Percentiles rank a stretch among this genome's conserved stretches.
These are phyloP conservation scores for Etia nguti DNA, from an alignment of 2,113 vertebrate genomes.

Conservation along the genomic window DNA sequence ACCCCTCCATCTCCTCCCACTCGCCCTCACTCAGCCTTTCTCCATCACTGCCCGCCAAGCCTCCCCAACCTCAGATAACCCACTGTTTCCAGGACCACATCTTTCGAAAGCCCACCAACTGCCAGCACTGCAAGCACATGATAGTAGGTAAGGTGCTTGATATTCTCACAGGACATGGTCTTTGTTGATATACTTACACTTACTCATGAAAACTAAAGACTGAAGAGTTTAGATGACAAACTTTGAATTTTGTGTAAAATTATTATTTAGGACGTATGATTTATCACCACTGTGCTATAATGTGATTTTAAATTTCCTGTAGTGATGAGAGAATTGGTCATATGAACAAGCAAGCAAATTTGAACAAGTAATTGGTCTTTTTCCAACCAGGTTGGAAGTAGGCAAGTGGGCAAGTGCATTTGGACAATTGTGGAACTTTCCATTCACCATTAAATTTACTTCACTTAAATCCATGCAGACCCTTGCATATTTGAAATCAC, in stretches of 20 bases:
- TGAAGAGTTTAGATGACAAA: background rate
- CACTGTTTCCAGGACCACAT: constrained; percentile 88
- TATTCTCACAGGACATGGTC: background rate
- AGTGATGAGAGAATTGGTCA: background rate
- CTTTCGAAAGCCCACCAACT: constrained; percentile 86
- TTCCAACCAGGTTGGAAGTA: background rate
- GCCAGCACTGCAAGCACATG: constrained; percentile 86
- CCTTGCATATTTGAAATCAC: background rate
- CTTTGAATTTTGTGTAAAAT: background rate
- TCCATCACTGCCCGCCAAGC: constrained; percentile 46
- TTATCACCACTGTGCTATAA: background rate
- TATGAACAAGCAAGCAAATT: background rate
- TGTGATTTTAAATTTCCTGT: background rate
- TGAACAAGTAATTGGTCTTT: background rate
- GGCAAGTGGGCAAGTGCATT: background rate
- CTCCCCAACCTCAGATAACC: constrained; percentile 68
- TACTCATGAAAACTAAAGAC: background rate
- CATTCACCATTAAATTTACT: background rate
- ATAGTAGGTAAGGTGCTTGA: constrained; percentile 80
- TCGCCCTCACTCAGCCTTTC: constrained; percentile 71
- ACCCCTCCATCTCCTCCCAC: constrained; percentile 66
- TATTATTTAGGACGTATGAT: background rate
- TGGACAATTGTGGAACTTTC: background rate
- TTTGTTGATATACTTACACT: background rate
- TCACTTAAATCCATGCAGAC: background rate